Percentiles rank a stretch among this genome's conserved stretches.
Conservation (phyloP, 2,113 vertebrate genomes). For the Sarotherodon lohbergeri region DNA sequence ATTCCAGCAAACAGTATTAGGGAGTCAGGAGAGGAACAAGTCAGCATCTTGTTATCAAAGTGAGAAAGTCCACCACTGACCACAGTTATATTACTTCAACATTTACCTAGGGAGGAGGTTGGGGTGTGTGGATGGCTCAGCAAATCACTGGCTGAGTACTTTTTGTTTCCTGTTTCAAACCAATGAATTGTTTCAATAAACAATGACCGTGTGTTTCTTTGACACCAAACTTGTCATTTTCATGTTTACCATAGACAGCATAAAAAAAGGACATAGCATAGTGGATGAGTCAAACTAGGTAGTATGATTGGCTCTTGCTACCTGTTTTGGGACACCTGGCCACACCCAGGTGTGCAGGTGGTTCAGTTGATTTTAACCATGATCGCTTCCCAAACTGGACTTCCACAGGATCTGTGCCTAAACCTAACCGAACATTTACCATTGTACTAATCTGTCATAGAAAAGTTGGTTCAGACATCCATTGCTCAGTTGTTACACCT, state of each 20-base stretch:
- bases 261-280: not conserved
- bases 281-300: not conserved
- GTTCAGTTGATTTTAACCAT: not conserved
- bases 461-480: not conserved
- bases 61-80: not conserved
- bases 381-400: not conserved
- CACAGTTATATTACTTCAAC: not conserved
- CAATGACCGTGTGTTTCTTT: not conserved
- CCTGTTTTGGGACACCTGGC: not conserved
- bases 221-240: not conserved
- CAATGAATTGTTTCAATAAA: not conserved
- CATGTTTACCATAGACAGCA: not conserved
- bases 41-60: not conserved
- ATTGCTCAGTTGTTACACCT: not conserved
- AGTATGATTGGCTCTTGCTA: not conserved
- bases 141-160: not conserved
- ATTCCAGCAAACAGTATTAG: not conserved
- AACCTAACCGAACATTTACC: not conserved
- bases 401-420: not conserved
- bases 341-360: not conserved
- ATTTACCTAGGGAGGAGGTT: not conserved
- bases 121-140: not conserved
- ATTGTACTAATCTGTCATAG: not conserved
- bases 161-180: not conserved
- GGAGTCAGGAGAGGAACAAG: not conserved